Evolutionary conservation across 2,888 invertebrate genomes (phyloP), one percentile per base, ranked within the genome.

Genomic region (Chrysolina americana): DNA sequence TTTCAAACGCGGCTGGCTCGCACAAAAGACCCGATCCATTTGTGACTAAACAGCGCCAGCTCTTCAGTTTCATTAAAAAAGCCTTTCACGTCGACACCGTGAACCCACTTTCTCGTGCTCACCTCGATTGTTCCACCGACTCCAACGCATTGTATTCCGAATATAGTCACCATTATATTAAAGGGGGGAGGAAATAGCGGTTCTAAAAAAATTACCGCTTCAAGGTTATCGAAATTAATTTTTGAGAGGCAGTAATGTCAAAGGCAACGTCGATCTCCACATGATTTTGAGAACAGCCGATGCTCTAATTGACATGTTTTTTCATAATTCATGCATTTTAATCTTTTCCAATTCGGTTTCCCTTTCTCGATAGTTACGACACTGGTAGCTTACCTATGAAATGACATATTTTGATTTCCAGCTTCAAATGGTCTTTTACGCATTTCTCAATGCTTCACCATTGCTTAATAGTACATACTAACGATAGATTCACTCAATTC

Each of bases 31-130:
- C 5, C 5, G 23, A 9, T 17, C 9, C 10, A 48, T 48, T 48
- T 48, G 48, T 48, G 48, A 48, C 48, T 11, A 23, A 13, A 13
- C 19, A 13, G 19, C 21, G 19, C 19, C 23, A 36, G 56, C 56
- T 21, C 56, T 56, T 56, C 56, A 56, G 13, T 56, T 23, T 56
- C 56, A 56, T 56, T 56, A 23, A 56, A 47, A 47, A 56, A 19
- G 11, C 56, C 23, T 56, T 56, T 56, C 23, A 11, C 56, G 23
- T 19, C 23, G 56, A 23, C 56, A 56, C 6, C 48, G 48, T 10
- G 9, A n/a, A 48, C 15, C 56, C 56, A 56, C 56, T 56, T 23
- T 56, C 23, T 19, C 44, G 44, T 44, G 15, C 44, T 19, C 50
- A 17, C 50, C 50, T 56, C 48, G 17, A 48, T 48, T 48, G 48